Conservation (phyloP, 2,888 invertebrate genomes). For the Scaptomyza cyrtandrae region DNA sequence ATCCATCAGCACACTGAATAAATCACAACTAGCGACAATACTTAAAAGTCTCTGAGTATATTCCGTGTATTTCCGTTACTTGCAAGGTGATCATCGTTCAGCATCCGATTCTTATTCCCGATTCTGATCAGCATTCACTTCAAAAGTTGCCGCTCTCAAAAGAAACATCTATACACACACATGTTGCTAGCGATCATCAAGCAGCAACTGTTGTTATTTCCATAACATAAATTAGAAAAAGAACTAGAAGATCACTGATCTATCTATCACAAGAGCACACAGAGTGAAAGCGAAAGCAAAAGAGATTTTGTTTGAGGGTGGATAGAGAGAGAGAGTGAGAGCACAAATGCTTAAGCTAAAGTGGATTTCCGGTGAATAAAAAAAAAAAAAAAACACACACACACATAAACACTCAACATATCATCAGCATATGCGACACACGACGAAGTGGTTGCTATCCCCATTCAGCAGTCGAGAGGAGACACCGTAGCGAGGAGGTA, state of each 20-base stretch:
- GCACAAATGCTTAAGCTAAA: constrained; percentile 61
- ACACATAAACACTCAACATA: constrained; percentile 20
- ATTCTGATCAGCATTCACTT: constrained; percentile 44
- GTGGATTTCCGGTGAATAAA: constrained; percentile 83
- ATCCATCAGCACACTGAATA: constrained; percentile 72
- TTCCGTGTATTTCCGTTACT: constrained; percentile 68
- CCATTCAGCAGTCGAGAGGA: constrained; percentile 22
- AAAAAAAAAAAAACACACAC: constrained; percentile 9
- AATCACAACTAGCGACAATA: constrained; percentile 67
- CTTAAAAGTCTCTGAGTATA: constrained; percentile 63
- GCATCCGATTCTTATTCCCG: constrained; percentile 54
- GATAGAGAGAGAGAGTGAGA: constrained; percentile 25
- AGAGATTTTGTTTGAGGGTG: neutral
- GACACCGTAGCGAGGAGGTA: neutral
- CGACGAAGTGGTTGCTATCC: constrained; percentile 41
- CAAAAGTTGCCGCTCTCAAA: constrained; percentile 54
- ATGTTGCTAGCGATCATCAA: constrained; percentile 68
- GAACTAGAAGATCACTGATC: constrained; percentile 61
- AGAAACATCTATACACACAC: constrained; percentile 56
- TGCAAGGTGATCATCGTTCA: constrained; percentile 70
- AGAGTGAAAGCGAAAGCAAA: constrained; percentile 24
- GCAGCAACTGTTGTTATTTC: constrained; percentile 60
- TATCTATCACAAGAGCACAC: constrained; percentile 21
- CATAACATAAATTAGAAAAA: constrained; percentile 67
- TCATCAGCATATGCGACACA: constrained; percentile 58